Evolutionary conservation across 2,888 invertebrate species (phyloP), one percentile per base, ranked within the genome.

Genomic region (Eueremaeus valkanovi): DNA sequence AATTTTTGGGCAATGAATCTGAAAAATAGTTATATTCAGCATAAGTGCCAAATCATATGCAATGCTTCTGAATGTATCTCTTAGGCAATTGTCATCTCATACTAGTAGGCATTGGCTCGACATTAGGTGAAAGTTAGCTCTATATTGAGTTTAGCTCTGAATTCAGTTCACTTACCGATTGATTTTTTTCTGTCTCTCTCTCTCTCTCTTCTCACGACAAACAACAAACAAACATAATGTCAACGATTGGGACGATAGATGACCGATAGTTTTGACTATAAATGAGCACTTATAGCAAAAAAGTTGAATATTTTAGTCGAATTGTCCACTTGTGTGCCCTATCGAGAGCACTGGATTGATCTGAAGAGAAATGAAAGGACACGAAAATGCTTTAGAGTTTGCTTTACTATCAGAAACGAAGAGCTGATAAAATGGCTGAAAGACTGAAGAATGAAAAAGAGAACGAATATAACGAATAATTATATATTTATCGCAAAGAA

Each of bases 351-450:
- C 61, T 29, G 21, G 36, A 63, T 27, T 33, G 9, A 55, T 45
- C 45, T 45, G 3, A 27, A 27, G 63, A 68, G 42, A n/a, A n/a
- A n/a, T 40, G 68, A 33, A 40, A 68, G 1, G 40, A 16, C 40
- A 68, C 42, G 40, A 68, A 68, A 68, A 40, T 68, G 68, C 13
- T 68, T 40, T 40, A 5, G 42, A 33, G 36, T n/a, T n/a, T n/a
- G n/a, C n/a, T n/a, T 40, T 21, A 21, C 40, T 68, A 68, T 68
- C 40, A 42, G 33, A 68, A 27, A 55, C 55, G 9, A 31, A 21
- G 42, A 40, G 42, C 36, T 68, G 68, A 68, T 68, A 68, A 68
- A 68, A 68, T 63, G 63, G 63, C 63, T 55, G 40, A 68, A 40
- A 24, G 63, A 33, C 63, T 55, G 40, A 68, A 40, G 40, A 68